Percentiles rank a stretch among this genome's conserved stretches.
phyloP scores from a whole-genome alignment of 2,888 invertebrate genomes.

The Beris chalybata region DNA sequence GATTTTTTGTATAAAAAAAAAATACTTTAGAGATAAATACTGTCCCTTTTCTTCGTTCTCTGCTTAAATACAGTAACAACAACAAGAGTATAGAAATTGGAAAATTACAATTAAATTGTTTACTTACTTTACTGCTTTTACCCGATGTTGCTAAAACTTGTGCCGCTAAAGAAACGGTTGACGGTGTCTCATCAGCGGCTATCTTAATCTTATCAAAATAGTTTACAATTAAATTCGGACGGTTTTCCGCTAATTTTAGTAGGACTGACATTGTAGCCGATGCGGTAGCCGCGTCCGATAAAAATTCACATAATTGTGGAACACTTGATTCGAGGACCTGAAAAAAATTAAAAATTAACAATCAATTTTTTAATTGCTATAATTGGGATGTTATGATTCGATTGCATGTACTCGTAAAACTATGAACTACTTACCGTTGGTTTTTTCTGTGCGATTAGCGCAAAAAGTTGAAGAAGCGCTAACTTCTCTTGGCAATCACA shows the following conservation, averaged over 20 bases:
- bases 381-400: background rate
- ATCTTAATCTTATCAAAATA: slow-evolving; percentile 70
- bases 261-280: slow-evolving; percentile 73
- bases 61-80: no score
- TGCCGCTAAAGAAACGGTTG: slow-evolving; percentile 67
- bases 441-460: slow-evolving; percentile 78
- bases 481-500: slow-evolving; percentile 86
- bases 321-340: slow-evolving; percentile 79
- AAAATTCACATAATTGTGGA: slow-evolving; percentile 77
- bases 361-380: background rate
- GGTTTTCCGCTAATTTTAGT: slow-evolving; percentile 71
- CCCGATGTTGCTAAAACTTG: slow-evolving; percentile 72
- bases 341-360: slow-evolving; percentile 21
- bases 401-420: background rate
- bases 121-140: slow-evolving; percentile 66
- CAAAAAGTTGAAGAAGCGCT: slow-evolving; percentile 79
- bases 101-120: background rate
- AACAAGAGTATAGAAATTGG: no score
- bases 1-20: no score
- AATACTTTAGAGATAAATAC: no score
- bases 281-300: slow-evolving; percentile 63
- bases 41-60: no score
- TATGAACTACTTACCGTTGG: slow-evolving; percentile 63
- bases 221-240: slow-evolving; percentile 70
- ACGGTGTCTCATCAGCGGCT: slow-evolving; percentile 68